phyloP scores from a whole-genome alignment of 2,888 invertebrate genomes.

The Xanthorhoe designata region DNA sequence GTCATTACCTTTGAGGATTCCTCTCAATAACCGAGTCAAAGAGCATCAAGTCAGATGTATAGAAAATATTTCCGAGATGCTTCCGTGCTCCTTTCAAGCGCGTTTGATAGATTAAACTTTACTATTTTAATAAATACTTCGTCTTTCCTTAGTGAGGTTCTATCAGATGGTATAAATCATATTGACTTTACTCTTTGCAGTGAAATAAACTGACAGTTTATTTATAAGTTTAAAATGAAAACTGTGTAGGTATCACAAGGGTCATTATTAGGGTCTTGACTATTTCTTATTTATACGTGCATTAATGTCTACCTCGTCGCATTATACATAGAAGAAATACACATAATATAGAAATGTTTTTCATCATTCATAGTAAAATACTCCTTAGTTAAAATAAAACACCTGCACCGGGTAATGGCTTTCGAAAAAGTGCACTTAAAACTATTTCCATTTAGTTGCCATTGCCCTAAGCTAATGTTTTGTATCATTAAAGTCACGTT shows the following conservation, averaged over 20 bases:
- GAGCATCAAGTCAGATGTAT: neutral
- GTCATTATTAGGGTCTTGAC: neutral
- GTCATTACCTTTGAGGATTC: neutral
- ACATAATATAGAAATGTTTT: too few species aligned
- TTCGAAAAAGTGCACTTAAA: slow-evolving; percentile 33
- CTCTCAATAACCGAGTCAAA: neutral
- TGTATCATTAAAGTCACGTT: slow-evolving; percentile 30
- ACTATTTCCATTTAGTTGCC: slow-evolving; percentile 36
- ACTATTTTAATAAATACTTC: neutral
- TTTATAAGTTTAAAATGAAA: neutral
- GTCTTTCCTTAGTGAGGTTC: neutral
- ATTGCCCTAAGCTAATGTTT: slow-evolving; percentile 27
- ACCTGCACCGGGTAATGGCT: slow-evolving; percentile 29
- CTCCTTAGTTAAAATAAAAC: neutral
- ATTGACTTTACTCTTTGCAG: neutral
- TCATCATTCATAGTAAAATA: neutral
- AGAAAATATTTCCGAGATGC: neutral
- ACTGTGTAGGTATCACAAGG: neutral
- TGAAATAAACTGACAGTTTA: neutral
- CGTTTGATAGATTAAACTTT: slow-evolving; percentile 3
- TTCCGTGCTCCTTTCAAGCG: neutral
- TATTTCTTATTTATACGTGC: neutral
- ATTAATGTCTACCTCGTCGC: neutral
- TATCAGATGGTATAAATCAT: neutral
- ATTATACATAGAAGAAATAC: too few species aligned